Percentiles rank a stretch among this genome's conserved stretches.
Evolutionary conservation across 2,797 vertebrate genomes (phyloP).

Genomic region (Lithobates pipiens): DNA sequence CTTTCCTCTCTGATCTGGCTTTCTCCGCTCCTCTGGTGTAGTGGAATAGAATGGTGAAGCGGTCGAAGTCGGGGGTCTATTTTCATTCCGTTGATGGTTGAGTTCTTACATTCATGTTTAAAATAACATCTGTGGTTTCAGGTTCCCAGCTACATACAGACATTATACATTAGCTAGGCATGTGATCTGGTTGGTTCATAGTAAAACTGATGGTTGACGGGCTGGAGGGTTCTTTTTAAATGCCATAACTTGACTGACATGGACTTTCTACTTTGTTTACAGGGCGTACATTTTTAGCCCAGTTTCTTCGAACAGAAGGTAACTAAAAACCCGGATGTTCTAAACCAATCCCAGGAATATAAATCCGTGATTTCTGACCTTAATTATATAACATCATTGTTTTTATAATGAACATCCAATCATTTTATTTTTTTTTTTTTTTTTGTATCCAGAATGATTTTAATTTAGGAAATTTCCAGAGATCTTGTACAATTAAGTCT

Average conservation of each 20-base stretch:
- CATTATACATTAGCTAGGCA: background rate
- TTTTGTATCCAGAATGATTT: too few relatives aligned
- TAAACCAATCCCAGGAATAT: background rate
- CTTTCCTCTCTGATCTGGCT: background rate
- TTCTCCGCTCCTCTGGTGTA: background rate
- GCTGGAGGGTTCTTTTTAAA: background rate
- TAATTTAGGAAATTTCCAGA: too few relatives aligned
- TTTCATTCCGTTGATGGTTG: background rate
- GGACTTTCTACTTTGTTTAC: constrained; percentile 66
- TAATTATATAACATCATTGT: too few relatives aligned
- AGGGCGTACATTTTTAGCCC: constrained; percentile 59
- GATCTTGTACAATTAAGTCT: too few relatives aligned
- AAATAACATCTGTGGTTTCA: background rate
- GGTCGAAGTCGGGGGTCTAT: background rate
- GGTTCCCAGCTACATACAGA: background rate
- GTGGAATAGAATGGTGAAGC: background rate
- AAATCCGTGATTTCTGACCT: background rate
- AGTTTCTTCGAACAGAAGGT: constrained; percentile 64
- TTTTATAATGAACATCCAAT: too few relatives aligned
- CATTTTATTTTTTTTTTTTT: too few relatives aligned
- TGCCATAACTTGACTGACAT: constrained; percentile 17
- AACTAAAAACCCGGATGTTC: constrained; percentile 41
- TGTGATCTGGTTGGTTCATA: background rate
- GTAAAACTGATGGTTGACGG: background rate
- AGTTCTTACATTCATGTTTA: constrained; percentile 22